phyloP scores from a whole-genome alignment of 2,113 vertebrate genomes.

The Brachyistius frenatus region DNA sequence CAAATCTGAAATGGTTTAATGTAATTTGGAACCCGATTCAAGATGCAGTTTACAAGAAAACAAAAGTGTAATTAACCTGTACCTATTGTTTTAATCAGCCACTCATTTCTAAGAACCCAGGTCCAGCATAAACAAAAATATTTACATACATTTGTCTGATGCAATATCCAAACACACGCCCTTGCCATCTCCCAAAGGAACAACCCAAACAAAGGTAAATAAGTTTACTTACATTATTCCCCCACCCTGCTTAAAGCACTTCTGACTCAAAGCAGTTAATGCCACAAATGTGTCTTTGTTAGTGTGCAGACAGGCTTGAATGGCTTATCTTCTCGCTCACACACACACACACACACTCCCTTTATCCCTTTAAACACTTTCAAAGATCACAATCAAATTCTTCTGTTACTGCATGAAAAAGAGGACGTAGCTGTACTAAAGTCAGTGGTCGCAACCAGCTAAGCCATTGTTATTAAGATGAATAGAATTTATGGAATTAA shows the following conservation, averaged over 20 bases:
- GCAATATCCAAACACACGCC: too few species aligned
- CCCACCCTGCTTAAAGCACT: conserved; percentile 35
- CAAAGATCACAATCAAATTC: conserved; percentile 42
- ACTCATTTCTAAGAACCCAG: too few species aligned
- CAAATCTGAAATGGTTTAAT: too few species aligned
- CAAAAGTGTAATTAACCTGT: too few species aligned
- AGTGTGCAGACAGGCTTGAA: conserved; percentile 51
- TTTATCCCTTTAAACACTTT: conserved; percentile 24
- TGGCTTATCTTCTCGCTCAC: conserved; percentile 46
- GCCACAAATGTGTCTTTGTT: conserved; percentile 66
- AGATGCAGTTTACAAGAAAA: too few species aligned
- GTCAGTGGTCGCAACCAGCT: too few species aligned
- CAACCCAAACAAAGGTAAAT: conserved; percentile 19
- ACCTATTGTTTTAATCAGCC: too few species aligned
- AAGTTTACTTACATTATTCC: conserved; percentile 4
- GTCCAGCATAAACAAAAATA: too few species aligned
- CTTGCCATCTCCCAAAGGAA: background rate
- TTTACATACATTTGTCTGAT: too few species aligned
- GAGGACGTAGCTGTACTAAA: too few species aligned
- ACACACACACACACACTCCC: conserved; percentile 35
- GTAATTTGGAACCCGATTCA: too few species aligned
- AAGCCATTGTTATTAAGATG: too few species aligned
- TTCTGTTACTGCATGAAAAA: background rate
- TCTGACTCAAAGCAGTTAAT: conserved; percentile 17
- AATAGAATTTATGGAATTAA: background rate